Evolutionary conservation across 2,797 vertebrate genomes (phyloP).

Genomic region (Balearica regulorum): DNA sequence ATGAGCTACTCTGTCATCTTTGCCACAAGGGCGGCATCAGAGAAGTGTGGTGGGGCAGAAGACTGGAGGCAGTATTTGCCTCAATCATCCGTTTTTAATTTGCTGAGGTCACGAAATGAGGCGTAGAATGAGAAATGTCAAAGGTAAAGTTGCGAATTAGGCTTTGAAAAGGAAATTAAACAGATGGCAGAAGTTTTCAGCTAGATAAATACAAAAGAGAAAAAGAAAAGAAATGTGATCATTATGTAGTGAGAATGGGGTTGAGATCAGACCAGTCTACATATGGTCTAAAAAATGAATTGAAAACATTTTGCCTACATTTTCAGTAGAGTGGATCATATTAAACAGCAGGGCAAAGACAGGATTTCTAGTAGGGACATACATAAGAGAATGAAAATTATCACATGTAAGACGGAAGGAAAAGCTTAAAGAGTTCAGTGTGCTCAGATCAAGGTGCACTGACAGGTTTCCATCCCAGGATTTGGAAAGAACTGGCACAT

Average conservation of each 20-base stretch:
- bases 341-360: not conserved
- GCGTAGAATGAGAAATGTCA: not conserved
- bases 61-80: not conserved
- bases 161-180: conserved; percentile 28
- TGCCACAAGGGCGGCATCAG: not conserved
- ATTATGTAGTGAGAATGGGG: not conserved
- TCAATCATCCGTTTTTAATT: not conserved
- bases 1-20: not conserved
- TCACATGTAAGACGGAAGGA: conserved; percentile 6
- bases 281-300: not conserved
- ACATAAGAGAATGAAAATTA: conserved; percentile 3
- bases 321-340: not conserved
- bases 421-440: conserved; percentile 30
- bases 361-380: not conserved
- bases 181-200: conserved; percentile 23
- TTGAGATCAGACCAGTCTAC: not conserved
- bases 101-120: not conserved
- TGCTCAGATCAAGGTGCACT: conserved; percentile 39
- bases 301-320: not conserved
- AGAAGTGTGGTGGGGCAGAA: not conserved
- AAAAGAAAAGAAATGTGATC: not conserved
- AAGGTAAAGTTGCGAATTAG: not conserved
- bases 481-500: conserved; percentile 52
- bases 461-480: conserved; percentile 48
- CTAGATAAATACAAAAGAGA: not conserved